A percentile compares a stretch with the other conserved stretches of the same genome.
phyloP scores from a whole-genome alignment of 2,113 vertebrate species.

The Chauna torquata region DNA sequence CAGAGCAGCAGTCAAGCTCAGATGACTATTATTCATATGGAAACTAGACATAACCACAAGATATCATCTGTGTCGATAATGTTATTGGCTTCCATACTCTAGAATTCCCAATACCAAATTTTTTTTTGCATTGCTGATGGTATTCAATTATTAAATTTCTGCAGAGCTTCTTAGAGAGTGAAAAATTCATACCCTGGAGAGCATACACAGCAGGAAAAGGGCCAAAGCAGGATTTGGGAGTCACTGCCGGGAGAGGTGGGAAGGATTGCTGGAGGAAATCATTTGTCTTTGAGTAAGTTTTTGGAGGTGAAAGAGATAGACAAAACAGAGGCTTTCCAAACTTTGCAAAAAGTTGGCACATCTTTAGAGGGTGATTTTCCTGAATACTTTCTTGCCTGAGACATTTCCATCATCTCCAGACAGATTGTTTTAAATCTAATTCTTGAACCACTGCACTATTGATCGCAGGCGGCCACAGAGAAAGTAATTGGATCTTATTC shows the following conservation, averaged over 20 bases:
- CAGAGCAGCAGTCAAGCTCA: neutral
- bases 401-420: slow-evolving; percentile 9
- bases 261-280: neutral
- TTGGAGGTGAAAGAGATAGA: neutral
- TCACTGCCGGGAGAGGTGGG: neutral
- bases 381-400: neutral
- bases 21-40: neutral
- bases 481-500: neutral
- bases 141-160: neutral
- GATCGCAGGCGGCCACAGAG: neutral
- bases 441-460: neutral
- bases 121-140: rapidly evolving
- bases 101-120: neutral
- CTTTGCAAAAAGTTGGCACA: neutral
- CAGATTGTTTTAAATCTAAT: slow-evolving; percentile 39
- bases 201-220: neutral
- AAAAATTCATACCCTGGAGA: neutral
- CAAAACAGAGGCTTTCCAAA: neutral
- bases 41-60: neutral
- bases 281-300: neutral
- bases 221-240: rapidly evolving
- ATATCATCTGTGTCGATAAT: neutral
- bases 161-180: neutral
- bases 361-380: neutral
- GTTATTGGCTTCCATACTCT: neutral